Evolutionary conservation across 1,140 invertebrate genomes (phyloP).

Genomic region (Meloidogyne exigua): DNA sequence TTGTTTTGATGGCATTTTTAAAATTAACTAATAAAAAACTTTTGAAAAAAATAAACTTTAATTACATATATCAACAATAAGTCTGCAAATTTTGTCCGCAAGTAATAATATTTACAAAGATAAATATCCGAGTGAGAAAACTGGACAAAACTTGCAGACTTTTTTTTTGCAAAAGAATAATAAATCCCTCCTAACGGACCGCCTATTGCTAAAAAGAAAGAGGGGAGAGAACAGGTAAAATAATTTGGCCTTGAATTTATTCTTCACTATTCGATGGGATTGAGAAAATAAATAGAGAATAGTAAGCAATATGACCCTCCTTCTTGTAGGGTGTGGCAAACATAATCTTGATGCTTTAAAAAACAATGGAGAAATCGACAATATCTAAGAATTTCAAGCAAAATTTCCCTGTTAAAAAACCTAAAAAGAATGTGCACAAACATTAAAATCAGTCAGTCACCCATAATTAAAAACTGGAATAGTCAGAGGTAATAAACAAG

Average conservation of each 20-base stretch:
- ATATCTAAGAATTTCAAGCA: no score
- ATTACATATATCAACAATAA: no score
- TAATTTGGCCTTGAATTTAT: background rate
- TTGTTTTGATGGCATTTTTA: background rate
- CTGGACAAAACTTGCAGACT: no score
- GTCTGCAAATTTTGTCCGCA: no score
- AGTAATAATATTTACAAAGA: no score
- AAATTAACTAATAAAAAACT: background rate
- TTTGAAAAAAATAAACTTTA: no score
- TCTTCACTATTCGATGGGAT: background rate
- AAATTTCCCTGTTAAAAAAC: no score
- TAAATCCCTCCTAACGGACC: background rate
- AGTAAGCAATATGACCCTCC: background rate
- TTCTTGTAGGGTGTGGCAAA: background rate
- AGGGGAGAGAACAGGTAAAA: background rate
- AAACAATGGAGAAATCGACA: background rate
- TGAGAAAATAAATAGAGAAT: background rate
- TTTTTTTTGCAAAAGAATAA: background rate
- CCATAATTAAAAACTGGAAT: no score
- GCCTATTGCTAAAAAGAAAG: background rate
- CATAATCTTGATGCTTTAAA: background rate
- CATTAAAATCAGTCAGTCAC: no score
- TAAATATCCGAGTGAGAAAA: no score
- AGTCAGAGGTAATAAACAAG: no score
- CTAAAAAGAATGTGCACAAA: no score